These are phyloP conservation scores for Lanistes nyassanus DNA, from an alignment of 1,140 invertebrate genomes.

Conservation along the genomic window DNA sequence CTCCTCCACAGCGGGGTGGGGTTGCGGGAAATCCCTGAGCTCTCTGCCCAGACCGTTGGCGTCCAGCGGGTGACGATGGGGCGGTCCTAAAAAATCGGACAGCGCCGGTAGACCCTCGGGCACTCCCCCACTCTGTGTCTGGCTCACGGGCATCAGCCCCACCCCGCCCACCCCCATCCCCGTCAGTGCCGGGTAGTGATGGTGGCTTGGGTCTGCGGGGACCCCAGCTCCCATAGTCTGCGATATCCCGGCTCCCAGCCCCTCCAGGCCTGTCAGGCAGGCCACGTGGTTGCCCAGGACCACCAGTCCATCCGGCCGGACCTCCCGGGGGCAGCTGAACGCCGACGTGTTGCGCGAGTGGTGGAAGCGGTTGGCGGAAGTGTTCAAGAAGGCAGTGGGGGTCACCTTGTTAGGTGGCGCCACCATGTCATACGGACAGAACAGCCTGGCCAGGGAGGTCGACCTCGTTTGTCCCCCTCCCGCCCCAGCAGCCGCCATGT, in stretches of 20 bases:
- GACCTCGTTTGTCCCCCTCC: not conserved
- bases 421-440: slow-evolving; percentile 53
- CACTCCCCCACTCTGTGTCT: not conserved
- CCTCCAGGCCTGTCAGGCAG: slow-evolving; percentile 17
- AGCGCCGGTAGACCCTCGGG: slow-evolving; percentile 38
- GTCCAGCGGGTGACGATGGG: slow-evolving; percentile 21
- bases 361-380: slow-evolving; percentile 41
- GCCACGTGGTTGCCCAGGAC: not conserved
- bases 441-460: slow-evolving; percentile 22
- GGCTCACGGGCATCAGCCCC: slow-evolving; percentile 8
- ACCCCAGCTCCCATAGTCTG: slow-evolving; percentile 11
- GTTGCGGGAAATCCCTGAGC: not conserved
- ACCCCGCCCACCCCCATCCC: slow-evolving; percentile 9
- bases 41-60: not conserved
- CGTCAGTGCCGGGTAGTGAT: slow-evolving; percentile 3
- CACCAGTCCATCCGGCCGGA: not conserved
- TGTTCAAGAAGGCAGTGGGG: slow-evolving; percentile 44
- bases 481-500: not conserved
- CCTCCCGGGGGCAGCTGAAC: slow-evolving; percentile 45
- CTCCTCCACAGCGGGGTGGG: not conserved
- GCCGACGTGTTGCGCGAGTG: slow-evolving; percentile 54
- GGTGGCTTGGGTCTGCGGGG: not conserved
- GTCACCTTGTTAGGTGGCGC: slow-evolving; percentile 62
- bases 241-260: slow-evolving; percentile 2
- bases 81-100: slow-evolving; percentile 20